A percentile compares a stretch with the other conserved stretches of the same genome.
Evolutionary conservation across 2,797 vertebrate species (phyloP).

Genomic region (Neopelma chrysocephalum): DNA sequence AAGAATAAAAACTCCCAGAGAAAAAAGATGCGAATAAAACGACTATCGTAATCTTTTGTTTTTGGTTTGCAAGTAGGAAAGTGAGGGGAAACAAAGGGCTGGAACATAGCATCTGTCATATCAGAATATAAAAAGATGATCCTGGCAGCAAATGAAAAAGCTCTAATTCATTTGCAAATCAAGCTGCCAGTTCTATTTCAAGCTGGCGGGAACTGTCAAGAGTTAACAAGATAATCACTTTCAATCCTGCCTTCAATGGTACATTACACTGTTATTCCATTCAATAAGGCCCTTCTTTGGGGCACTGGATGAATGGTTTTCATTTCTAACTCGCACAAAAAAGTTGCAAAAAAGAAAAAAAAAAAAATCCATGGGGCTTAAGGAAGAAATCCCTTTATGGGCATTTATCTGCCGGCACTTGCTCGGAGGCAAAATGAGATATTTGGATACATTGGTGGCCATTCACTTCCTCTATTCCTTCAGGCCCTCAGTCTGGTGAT

Average conservation of each 20-base stretch:
- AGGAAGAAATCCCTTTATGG: conserved; percentile 85
- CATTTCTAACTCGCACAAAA: conserved; percentile 89
- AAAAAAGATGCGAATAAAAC: conserved; percentile 84
- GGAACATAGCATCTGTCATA: conserved; percentile 96
- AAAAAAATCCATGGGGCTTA: conserved; percentile 80
- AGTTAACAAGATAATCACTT: conserved; percentile 99
- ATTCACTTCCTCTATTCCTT: conserved; percentile 85
- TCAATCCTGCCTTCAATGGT: conserved; percentile 96
- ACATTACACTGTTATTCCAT: conserved; percentile 92
- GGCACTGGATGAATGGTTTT: conserved; percentile 89
- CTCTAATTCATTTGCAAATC: conserved; percentile 99
- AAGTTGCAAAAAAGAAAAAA: conserved; percentile 75
- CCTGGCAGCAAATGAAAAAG: conserved; percentile 93
- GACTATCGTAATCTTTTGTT: conserved; percentile 90
- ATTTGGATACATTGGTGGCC: conserved; percentile 85
- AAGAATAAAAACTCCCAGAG: conserved; percentile 84
- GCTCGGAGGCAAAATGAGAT: conserved; percentile 82
- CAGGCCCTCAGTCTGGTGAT: conserved; percentile 74
- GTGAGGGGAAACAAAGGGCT: conserved; percentile 90
- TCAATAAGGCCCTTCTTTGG: conserved; percentile 89
- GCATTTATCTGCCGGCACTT: conserved; percentile 84
- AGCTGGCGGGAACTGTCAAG: conserved; percentile 95
- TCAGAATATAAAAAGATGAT: conserved; percentile 99
- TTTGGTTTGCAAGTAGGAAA: conserved; percentile 85
- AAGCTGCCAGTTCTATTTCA: conserved; percentile 93